phyloP scores from a whole-genome alignment of 2,113 vertebrate genomes.

The Daphoenositta chrysoptera region DNA sequence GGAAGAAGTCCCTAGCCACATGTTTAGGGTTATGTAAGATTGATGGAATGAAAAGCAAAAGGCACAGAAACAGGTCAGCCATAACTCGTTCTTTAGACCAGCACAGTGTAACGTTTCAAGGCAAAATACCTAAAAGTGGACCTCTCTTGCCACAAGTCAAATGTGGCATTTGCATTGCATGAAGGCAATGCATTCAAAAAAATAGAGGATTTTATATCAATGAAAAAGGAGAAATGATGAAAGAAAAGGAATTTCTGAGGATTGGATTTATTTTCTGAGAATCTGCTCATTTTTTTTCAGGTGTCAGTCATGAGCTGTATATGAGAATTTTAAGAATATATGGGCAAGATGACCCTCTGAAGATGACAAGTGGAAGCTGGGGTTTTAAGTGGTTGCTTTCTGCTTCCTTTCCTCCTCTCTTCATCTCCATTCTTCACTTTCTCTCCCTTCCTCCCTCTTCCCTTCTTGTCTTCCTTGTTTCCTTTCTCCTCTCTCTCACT shows the following conservation, averaged over 20 bases:
- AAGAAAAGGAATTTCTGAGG: not conserved
- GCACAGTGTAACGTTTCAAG: not conserved
- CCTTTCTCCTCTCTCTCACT: not conserved
- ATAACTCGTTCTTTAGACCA: not conserved
- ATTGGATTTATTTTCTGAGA: not conserved
- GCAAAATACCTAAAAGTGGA: not conserved
- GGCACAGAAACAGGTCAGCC: not conserved
- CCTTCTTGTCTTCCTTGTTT: not conserved
- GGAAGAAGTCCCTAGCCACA: not conserved
- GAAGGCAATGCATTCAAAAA: not conserved
- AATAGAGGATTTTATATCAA: not conserved
- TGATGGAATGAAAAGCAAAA: not conserved
- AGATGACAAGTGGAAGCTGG: not conserved
- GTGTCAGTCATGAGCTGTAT: not conserved
- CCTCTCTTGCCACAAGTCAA: not conserved
- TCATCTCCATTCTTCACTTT: not conserved
- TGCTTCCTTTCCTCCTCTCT: not conserved
- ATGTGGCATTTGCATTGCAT: fast-evolving
- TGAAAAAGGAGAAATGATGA: not conserved
- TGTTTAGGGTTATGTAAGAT: not conserved
- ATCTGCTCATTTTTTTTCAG: not conserved
- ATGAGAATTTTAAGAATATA: not conserved
- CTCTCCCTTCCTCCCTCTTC: not conserved
- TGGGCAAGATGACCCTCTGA: not conserved
- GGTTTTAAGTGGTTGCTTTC: not conserved